A percentile compares a stretch with the other conserved stretches of the same genome.
Evolutionary conservation across 35 echinoderm and acorn worm species (phyloP).

Genomic region (Nesometra sesokonis): DNA sequence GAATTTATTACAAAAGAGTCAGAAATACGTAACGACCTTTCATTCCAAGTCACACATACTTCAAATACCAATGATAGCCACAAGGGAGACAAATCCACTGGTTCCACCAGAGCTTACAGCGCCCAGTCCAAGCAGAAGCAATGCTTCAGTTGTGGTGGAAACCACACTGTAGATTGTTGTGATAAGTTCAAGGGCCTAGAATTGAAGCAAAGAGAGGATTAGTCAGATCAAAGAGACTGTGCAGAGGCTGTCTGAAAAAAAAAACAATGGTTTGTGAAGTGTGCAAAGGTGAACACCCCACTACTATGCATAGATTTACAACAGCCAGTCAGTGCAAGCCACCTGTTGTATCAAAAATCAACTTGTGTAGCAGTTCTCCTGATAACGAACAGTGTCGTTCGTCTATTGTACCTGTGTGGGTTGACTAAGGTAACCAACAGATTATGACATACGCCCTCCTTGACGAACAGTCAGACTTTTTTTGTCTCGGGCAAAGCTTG

Average conservation of each 20-base stretch:
- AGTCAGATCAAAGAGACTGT: constrained; percentile 32
- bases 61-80: neutral
- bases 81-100: neutral
- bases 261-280: constrained; percentile 28
- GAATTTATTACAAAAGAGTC: neutral
- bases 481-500: no score
- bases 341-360: no score
- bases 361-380: no score
- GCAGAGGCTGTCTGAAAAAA: constrained; percentile 28
- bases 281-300: constrained; percentile 41
- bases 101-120: neutral
- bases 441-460: no score
- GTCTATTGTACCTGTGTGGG: no score
- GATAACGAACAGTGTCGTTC: no score
- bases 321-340: no score
- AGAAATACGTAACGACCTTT: neutral
- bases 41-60: constrained; percentile 5
- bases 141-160: neutral
- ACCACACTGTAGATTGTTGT: neutral
- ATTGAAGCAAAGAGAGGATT: neutral
- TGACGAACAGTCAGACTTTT: no score
- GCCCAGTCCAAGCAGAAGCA: neutral
- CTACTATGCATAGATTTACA: constrained; percentile 12
- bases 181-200: neutral
- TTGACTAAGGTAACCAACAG: no score